phyloP scores from a whole-genome alignment of 2,797 vertebrate species.

The Argya squamiceps region DNA sequence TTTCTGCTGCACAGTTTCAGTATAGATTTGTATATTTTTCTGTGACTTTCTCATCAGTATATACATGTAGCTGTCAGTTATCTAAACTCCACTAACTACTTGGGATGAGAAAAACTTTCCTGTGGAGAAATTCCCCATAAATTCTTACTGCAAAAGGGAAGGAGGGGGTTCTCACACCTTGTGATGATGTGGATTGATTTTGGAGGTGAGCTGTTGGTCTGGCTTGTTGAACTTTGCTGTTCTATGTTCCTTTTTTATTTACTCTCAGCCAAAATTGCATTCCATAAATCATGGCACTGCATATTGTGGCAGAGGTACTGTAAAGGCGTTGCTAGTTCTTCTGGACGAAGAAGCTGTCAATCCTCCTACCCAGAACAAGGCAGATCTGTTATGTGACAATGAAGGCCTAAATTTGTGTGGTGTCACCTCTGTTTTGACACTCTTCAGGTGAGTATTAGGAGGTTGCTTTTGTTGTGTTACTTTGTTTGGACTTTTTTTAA shows the following conservation, averaged over 20 bases:
- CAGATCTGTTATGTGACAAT: slow-evolving; percentile 82
- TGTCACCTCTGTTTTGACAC: slow-evolving; percentile 74
- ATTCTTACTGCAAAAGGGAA: not conserved
- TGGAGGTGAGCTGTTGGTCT: not conserved
- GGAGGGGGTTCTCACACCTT: not conserved
- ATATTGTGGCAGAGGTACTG: slow-evolving; percentile 86
- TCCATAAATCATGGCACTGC: slow-evolving; percentile 91
- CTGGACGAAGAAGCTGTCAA: slow-evolving; percentile 88
- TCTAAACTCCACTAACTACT: not conserved
- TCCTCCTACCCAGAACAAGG: slow-evolving; percentile 84
- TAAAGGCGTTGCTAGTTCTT: slow-evolving; percentile 86
- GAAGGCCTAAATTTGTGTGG: slow-evolving; percentile 66
- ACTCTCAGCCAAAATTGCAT: slow-evolving; percentile 85
- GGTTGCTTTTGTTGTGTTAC: not conserved
- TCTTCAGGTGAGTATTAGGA: slow-evolving; percentile 83
- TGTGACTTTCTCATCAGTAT: not conserved
- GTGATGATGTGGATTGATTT: not conserved
- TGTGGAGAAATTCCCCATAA: not conserved
- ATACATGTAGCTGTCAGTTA: not conserved
- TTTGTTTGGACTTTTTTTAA: not conserved
- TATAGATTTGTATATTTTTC: not conserved
- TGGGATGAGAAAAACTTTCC: not conserved
- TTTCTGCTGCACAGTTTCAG: not conserved
- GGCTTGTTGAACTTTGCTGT: not conserved
- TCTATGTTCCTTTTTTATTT: slow-evolving; percentile 5